Conservation (phyloP, 1,140 invertebrate genomes). For the Lordiphosa collinella region DNA sequence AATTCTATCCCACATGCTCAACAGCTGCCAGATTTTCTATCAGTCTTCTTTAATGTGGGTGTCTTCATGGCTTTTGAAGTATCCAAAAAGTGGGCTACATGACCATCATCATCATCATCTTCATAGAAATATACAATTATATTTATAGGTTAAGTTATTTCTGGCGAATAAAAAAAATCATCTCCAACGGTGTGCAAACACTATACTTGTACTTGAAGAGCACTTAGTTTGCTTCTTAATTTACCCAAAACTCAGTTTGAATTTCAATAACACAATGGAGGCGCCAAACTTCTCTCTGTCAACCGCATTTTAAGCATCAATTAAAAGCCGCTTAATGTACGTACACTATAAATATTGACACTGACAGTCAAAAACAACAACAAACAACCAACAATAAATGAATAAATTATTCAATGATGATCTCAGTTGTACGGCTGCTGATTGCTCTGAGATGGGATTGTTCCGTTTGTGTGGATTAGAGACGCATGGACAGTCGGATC, state of each 20-base stretch:
- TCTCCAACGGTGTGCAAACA: background rate
- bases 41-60: slow-evolving; percentile 4
- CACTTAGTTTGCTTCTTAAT: slow-evolving; percentile 1
- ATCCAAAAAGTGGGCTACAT: background rate
- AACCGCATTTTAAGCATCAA: slow-evolving; percentile 14
- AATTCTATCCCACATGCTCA: slow-evolving; percentile 4
- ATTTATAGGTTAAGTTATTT: slow-evolving; percentile 9
- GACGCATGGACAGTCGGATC: background rate
- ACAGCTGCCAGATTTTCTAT: slow-evolving; percentile 4
- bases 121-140: background rate
- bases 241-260: slow-evolving; percentile 5
- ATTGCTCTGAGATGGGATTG: slow-evolving; percentile 10
- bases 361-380: slow-evolving; percentile 3
- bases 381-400: background rate
- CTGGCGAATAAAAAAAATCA: too few species aligned
- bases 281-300: slow-evolving; percentile 1
- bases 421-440: slow-evolving; percentile 19
- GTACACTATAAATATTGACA: slow-evolving; percentile 13
- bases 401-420: slow-evolving; percentile 19
- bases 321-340: slow-evolving; percentile 1
- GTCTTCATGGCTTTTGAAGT: background rate
- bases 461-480: background rate
- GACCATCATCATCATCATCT: too few species aligned
- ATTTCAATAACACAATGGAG: slow-evolving; percentile 5
- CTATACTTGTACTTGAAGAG: slow-evolving; percentile 2